Evolutionary conservation across 2,888 invertebrate species (phyloP).

Genomic region (Uropetala carovei): DNA sequence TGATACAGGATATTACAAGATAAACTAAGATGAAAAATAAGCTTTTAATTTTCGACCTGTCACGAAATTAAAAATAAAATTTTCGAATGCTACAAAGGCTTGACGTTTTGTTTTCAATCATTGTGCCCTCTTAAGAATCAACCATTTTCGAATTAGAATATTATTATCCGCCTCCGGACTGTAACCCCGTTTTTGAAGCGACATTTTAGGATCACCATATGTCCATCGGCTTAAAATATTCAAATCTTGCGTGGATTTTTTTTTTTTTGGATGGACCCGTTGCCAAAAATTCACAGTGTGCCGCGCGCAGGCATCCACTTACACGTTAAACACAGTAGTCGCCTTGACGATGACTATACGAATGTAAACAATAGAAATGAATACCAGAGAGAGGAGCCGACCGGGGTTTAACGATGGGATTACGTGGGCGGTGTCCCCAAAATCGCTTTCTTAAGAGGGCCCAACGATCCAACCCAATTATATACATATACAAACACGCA

Average conservation of each 20-base stretch:
- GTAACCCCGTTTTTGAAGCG: too few relatives aligned
- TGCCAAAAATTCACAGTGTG: background rate
- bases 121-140: too few relatives aligned
- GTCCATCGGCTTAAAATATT: too few relatives aligned
- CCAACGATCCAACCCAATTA: background rate
- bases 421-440: background rate
- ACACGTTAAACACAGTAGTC: background rate
- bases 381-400: background rate
- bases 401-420: background rate
- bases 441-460: background rate
- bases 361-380: constrained; percentile 1
- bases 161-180: too few relatives aligned
- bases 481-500: background rate
- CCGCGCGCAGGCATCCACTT: background rate
- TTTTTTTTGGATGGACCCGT: background rate
- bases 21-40: too few relatives aligned
- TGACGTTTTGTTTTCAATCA: too few relatives aligned
- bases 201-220: too few relatives aligned
- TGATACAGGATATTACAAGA: too few relatives aligned
- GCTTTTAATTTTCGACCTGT: too few relatives aligned
- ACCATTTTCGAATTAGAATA: too few relatives aligned
- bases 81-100: too few relatives aligned
- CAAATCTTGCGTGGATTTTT: background rate
- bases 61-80: too few relatives aligned
- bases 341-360: background rate